Conservation (phyloP, 2,113 vertebrate species). For the Myotis davidii region DNA sequence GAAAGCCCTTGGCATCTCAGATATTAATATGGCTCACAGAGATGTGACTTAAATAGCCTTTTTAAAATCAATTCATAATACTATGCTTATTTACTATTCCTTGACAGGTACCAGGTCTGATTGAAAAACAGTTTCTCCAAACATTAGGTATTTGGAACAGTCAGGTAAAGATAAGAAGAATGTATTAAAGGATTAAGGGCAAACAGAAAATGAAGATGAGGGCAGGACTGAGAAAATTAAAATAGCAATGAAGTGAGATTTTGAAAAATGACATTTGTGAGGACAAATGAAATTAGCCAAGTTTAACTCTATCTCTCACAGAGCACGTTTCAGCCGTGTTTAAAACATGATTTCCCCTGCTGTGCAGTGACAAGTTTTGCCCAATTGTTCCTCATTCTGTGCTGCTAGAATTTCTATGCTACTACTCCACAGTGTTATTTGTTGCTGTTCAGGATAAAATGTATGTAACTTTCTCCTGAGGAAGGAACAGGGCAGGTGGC, state of each 20-base stretch:
- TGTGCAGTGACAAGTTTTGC: not conserved
- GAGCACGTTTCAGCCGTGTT: not conserved
- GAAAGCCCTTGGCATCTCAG: slow-evolving; percentile 60
- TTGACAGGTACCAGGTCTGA: slow-evolving; percentile 71
- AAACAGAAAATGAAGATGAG: slow-evolving; percentile 73
- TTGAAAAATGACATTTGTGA: slow-evolving; percentile 69
- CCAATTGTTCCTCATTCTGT: not conserved
- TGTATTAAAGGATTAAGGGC: slow-evolving; percentile 77
- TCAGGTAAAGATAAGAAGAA: slow-evolving; percentile 75
- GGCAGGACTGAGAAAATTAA: slow-evolving; percentile 71
- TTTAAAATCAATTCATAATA: slow-evolving; percentile 76
- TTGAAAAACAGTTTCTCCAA: slow-evolving; percentile 72
- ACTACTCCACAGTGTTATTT: not conserved
- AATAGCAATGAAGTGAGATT: slow-evolving; percentile 67
- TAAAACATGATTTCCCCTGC: not conserved
- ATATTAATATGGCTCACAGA: slow-evolving; percentile 63
- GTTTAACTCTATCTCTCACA: slow-evolving; percentile 38
- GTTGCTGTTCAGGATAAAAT: not conserved
- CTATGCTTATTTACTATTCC: slow-evolving; percentile 75
- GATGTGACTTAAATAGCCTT: slow-evolving; percentile 72
- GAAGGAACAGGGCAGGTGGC: not conserved
- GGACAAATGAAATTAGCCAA: slow-evolving; percentile 71
- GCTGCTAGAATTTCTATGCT: not conserved
- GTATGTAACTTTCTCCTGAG: not conserved
- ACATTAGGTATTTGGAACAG: slow-evolving; percentile 71